These are phyloP conservation scores for Oreohelix idahoensis DNA, from an alignment of 1,140 invertebrate genomes.

Conservation along the genomic window DNA sequence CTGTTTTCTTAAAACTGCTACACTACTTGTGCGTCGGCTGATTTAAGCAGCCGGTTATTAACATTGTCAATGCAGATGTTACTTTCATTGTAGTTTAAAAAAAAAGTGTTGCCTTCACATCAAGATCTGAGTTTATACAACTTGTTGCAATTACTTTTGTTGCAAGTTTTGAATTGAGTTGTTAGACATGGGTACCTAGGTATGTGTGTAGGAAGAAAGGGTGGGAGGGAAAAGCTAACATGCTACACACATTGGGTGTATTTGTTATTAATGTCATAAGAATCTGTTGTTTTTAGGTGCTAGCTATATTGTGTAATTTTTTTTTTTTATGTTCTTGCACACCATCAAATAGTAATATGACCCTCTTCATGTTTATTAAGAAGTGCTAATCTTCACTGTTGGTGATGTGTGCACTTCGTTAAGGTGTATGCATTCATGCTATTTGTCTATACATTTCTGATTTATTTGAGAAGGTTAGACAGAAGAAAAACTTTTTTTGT, in stretches of 20 bases:
- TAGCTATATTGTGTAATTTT: not conserved
- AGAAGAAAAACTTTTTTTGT: not conserved
- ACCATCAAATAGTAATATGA: not conserved
- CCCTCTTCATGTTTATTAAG: not conserved
- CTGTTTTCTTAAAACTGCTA: too few relatives aligned
- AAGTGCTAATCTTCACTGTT: not conserved
- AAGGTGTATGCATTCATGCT: not conserved
- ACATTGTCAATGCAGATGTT: not conserved
- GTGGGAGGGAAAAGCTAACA: not conserved
- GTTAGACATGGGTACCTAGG: not conserved
- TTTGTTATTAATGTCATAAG: not conserved
- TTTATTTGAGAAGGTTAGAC: not conserved
- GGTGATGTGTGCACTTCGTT: not conserved
- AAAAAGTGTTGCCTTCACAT: not conserved
- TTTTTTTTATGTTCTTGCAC: not conserved
- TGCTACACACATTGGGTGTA: not conserved
- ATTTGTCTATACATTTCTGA: not conserved
- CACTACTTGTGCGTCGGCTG: too few relatives aligned
- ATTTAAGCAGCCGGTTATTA: not conserved
- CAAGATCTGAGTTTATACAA: not conserved
- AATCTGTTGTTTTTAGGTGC: not conserved
- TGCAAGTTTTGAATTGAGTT: not conserved
- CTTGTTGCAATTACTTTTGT: slow-evolving; percentile 9
- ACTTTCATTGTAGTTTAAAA: not conserved
- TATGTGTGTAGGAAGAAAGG: not conserved